Evolutionary conservation across 2,888 invertebrate genomes (phyloP), one percentile per base, ranked within the genome.

Genomic region (Nymphalis urticae): DNA sequence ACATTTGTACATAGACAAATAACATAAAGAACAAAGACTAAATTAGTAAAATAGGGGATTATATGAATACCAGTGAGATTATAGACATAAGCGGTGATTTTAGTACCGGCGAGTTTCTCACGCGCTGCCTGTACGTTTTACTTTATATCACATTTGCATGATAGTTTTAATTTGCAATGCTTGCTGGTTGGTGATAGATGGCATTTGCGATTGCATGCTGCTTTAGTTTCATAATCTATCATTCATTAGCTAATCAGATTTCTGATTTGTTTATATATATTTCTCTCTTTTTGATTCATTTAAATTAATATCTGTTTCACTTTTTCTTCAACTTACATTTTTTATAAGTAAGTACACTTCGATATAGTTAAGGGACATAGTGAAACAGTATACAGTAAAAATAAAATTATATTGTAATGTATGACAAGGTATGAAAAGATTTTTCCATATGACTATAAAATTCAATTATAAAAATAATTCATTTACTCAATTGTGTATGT

Each of bases 51-150:
- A 84, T 89, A 90, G 85, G 82, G 85, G 85, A 89, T 86, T 82
- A 85, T 85, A 86, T 88, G 85, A 87, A 87, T 90, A 90, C 92
- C 92, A 91, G 92, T 91, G 92, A 92, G 92, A 92, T 92, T 92
- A 92, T 88, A 89, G 82, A 85, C 80, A 85, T 89, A 86, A 89
- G 90, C 91, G 90, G 92, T 92, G 92, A 89, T 90, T 89, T 90
- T 89, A 88, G 83, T 85, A 88, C 90, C 90, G 84, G 90, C 88
- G 85, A 84, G 85, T 85, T 89, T 90, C 80, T 85, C 85, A 84
- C 85, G 80, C 85, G 87, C 77, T 85, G 84, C 80, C 84, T 90
- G 92, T 92, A 92, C 90, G 92, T 92, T 81, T 74, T 78, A 77
- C 75, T 87, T 85, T 85, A 82, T 86, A 81, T 80, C 87, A 88